A percentile compares a stretch with the other conserved stretches of the same genome.
These are phyloP conservation scores for Lipophrys pholis DNA, from an alignment of 2,113 vertebrate species.

Conservation along the genomic window DNA sequence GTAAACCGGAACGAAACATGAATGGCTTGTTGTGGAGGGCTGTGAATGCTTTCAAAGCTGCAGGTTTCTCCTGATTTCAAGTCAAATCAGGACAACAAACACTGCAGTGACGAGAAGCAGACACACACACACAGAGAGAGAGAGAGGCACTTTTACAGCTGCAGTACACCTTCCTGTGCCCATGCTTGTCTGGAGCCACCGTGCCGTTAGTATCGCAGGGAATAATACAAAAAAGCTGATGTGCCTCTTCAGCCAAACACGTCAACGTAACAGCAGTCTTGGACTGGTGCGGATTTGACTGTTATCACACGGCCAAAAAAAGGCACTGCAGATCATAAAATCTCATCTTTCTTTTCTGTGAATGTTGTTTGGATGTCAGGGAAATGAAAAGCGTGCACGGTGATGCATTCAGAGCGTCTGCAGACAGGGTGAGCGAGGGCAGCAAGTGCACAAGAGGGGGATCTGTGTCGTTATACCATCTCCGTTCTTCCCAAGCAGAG, in stretches of 20 bases:
- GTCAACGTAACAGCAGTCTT: too few species aligned
- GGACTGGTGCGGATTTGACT: too few species aligned
- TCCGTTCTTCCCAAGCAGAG: slow-evolving; percentile 83
- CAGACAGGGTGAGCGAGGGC: slow-evolving; percentile 21
- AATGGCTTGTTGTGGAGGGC: neutral
- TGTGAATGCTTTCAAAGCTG: neutral
- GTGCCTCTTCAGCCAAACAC: slow-evolving; percentile 2
- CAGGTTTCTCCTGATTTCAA: neutral
- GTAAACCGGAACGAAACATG: too few species aligned
- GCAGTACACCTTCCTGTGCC: neutral
- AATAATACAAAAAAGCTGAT: neutral
- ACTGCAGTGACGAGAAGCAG: slow-evolving; percentile 15
- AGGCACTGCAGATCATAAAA: neutral
- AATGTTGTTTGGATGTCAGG: neutral
- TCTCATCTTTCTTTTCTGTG: neutral
- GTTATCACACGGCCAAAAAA: too few species aligned
- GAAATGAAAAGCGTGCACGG: neutral
- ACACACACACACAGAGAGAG: slow-evolving; percentile 5
- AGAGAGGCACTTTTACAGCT: slow-evolving; percentile 15
- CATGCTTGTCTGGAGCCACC: neutral
- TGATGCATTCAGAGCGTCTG: slow-evolving; percentile 40
- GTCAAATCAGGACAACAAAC: slow-evolving; percentile 8
- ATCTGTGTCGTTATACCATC: slow-evolving; percentile 67
- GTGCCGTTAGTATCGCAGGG: neutral
- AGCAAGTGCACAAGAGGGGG: slow-evolving; percentile 25